A percentile compares a stretch with the other conserved stretches of the same genome.
phyloP scores from a whole-genome alignment of 2,113 vertebrate species.

The Propithecus coquereli region DNA sequence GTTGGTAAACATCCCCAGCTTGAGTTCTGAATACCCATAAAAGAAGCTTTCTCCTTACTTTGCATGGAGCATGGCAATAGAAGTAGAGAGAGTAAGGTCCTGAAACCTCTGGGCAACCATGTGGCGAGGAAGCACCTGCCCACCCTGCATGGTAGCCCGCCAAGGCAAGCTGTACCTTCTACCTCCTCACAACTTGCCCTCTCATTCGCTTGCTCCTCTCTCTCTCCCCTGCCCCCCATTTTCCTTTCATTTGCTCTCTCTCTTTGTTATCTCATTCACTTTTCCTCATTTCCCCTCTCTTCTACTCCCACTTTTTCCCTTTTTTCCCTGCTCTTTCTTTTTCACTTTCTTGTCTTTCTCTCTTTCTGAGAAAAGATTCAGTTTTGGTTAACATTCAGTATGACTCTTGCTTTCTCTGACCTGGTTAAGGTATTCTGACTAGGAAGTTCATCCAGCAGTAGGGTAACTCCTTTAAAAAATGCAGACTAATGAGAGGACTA shows the following conservation, averaged over 20 bases:
- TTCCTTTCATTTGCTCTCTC: not conserved
- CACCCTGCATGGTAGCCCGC: not conserved
- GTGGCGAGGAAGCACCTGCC: not conserved
- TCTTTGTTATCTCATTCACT: not conserved
- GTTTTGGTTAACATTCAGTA: not conserved
- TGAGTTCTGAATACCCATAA: constrained; percentile 34
- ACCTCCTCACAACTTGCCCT: not conserved
- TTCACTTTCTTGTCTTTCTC: not conserved
- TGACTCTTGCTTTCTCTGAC: not conserved
- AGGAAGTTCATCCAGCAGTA: not conserved
- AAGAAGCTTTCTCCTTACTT: not conserved
- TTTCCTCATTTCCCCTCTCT: not conserved
- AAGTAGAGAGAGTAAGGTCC: not conserved
- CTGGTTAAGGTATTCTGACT: not conserved
- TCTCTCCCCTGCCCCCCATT: not conserved
- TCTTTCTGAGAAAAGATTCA: not conserved
- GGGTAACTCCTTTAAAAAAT: not conserved
- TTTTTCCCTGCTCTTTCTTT: not conserved
- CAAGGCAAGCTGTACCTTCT: not conserved
- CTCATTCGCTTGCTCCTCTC: accelerated
- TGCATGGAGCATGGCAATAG: not conserved
- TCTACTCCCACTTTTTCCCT: not conserved
- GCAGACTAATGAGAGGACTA: not conserved
- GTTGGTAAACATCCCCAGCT: not conserved
- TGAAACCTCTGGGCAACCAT: not conserved